Evolutionary conservation across 2,113 vertebrate species (phyloP).

Genomic region (Hippocampus zosterae): DNA sequence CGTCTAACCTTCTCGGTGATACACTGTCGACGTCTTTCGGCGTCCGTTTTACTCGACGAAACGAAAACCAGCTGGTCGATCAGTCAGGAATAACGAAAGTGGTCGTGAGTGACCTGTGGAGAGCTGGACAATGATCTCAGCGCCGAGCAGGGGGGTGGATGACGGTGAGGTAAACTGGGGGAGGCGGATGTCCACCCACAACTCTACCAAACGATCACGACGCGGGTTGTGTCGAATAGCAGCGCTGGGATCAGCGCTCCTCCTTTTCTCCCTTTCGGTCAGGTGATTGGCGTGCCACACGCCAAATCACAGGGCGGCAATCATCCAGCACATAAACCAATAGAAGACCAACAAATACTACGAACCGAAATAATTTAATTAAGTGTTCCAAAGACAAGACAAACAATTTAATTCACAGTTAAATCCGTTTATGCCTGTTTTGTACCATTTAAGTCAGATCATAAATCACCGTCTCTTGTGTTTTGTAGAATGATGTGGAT

Average conservation of each 20-base stretch:
- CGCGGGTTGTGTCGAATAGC: slow-evolving; percentile 55
- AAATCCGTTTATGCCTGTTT: not conserved
- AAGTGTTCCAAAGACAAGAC: not conserved
- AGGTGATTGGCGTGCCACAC: slow-evolving; percentile 39
- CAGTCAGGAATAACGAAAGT: not conserved
- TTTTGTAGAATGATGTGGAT: not conserved
- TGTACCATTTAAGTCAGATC: not conserved
- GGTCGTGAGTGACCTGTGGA: not conserved
- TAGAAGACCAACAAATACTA: not conserved
- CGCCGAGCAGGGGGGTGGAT: not conserved
- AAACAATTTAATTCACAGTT: not conserved
- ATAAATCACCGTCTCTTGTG: not conserved
- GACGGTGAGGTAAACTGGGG: slow-evolving; percentile 38
- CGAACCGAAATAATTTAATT: not conserved
- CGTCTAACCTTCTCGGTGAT: slow-evolving; percentile 38
- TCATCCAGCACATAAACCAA: not conserved
- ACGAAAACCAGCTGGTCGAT: not conserved
- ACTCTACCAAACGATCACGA: slow-evolving; percentile 59
- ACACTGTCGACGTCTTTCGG: not conserved
- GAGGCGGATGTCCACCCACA: slow-evolving; percentile 55
- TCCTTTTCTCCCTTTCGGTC: slow-evolving; percentile 33
- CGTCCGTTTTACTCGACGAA: not conserved
- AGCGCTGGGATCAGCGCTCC: slow-evolving; percentile 21
- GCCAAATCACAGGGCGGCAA: slow-evolving; percentile 47
- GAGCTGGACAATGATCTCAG: slow-evolving; percentile 13